phyloP scores from a whole-genome alignment of 2,888 invertebrate species.

The Phaonia tiefii region DNA sequence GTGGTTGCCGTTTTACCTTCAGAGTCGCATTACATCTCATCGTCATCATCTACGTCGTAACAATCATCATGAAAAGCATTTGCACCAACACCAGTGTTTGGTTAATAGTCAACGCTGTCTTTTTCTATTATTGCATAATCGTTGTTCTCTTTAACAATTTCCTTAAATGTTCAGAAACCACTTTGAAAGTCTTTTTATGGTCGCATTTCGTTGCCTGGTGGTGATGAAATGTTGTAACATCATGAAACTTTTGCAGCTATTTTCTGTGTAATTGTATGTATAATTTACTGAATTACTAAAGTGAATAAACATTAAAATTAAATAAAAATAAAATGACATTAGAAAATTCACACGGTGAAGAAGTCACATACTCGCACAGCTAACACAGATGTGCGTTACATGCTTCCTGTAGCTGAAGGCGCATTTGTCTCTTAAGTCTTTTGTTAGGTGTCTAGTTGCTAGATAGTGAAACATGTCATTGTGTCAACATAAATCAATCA shows the following conservation, averaged over 20 bases:
- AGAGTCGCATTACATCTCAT: slow-evolving; percentile 44
- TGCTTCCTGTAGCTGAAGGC: too few species aligned
- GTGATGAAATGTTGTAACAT: too few species aligned
- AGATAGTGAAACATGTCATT: too few species aligned
- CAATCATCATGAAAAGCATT: not conserved
- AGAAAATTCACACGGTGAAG: slow-evolving; percentile 22
- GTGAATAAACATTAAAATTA: slow-evolving; percentile 41
- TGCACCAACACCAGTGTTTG: slow-evolving; percentile 33
- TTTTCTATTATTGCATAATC: too few species aligned
- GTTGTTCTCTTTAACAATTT: slow-evolving; percentile 36
- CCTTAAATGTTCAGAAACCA: slow-evolving; percentile 57
- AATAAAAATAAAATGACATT: slow-evolving; percentile 2
- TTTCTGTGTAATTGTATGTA: slow-evolving; percentile 40
- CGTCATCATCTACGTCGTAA: not conserved
- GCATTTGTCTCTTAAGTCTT: too few species aligned
- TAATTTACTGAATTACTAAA: slow-evolving; percentile 39
- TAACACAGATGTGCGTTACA: too few species aligned
- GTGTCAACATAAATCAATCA: too few species aligned
- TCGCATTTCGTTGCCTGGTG: not conserved
- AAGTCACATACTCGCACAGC: too few species aligned
- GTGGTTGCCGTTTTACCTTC: not conserved
- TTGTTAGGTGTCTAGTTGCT: too few species aligned
- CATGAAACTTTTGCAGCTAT: not conserved
- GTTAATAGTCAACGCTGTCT: not conserved
- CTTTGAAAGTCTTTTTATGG: slow-evolving; percentile 41